phyloP scores from a whole-genome alignment of 2,113 vertebrate genomes.

The Hippocampus barbouri region DNA sequence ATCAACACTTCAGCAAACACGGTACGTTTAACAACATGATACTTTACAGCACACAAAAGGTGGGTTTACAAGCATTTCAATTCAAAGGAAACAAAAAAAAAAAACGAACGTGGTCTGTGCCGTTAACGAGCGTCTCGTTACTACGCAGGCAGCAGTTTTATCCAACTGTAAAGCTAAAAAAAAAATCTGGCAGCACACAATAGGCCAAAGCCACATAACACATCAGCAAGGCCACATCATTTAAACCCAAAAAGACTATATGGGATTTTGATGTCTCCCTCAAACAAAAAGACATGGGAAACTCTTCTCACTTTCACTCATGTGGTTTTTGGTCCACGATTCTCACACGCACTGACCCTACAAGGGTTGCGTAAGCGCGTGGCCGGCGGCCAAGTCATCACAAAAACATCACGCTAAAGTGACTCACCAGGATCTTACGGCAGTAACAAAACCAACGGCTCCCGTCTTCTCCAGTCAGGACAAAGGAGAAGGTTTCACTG shows the following conservation, averaged over 20 bases:
- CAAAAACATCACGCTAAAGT: slow-evolving; percentile 21
- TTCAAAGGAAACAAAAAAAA: neutral
- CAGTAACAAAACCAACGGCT: slow-evolving; percentile 98
- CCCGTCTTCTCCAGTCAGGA: slow-evolving; percentile 93
- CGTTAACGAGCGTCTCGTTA: neutral
- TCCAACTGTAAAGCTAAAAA: neutral
- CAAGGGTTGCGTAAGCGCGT: slow-evolving; percentile 42
- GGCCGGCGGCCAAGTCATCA: slow-evolving; percentile 33
- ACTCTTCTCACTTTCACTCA: slow-evolving; percentile 49
- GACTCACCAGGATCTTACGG: slow-evolving; percentile 88
- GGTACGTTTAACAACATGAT: neutral
- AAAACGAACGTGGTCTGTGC: neutral
- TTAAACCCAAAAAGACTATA: neutral
- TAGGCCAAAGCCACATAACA: neutral
- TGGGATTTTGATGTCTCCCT: slow-evolving; percentile 1
- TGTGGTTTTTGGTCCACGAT: slow-evolving; percentile 47
- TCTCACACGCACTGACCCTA: slow-evolving; percentile 33
- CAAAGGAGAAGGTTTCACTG: slow-evolving; percentile 97
- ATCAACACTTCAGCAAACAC: neutral
- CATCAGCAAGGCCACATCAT: neutral
- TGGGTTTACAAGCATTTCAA: neutral
- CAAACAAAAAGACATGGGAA: slow-evolving; percentile 16
- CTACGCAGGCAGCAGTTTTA: neutral
- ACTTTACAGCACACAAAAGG: neutral
- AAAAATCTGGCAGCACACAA: neutral